A percentile compares a stretch with the other conserved stretches of the same genome.
Evolutionary conservation across 2,113 vertebrate species (phyloP).

Genomic region (Phaethon lepturus): DNA sequence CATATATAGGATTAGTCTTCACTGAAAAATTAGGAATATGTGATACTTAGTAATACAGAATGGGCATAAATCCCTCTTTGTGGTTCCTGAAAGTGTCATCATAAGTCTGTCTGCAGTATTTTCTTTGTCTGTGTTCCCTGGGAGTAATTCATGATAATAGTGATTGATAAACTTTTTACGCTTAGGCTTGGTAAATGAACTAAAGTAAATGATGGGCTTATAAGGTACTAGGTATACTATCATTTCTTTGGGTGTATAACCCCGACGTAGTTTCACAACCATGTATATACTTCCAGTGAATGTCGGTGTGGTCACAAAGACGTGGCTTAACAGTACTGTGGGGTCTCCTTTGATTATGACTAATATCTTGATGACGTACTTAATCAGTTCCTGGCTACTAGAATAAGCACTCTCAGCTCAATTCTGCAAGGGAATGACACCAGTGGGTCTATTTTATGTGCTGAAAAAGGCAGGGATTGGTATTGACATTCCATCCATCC

Average conservation of each 20-base stretch:
- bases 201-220: neutral
- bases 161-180: neutral
- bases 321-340: neutral
- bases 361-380: neutral
- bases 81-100: neutral
- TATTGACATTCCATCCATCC: neutral
- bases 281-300: neutral
- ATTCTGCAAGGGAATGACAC: neutral
- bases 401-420: neutral
- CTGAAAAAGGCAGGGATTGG: neutral
- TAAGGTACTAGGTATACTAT: neutral
- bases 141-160: constrained; percentile 2
- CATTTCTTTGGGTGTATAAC: neutral
- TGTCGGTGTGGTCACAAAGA: neutral
- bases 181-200: neutral
- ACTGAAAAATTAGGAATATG: constrained; percentile 1
- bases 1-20: neutral
- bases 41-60: constrained; percentile 1
- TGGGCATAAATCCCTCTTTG: neutral
- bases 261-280: neutral
- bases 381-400: neutral
- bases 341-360: neutral
- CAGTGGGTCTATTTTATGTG: neutral
- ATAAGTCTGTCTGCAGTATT: constrained; percentile 1
- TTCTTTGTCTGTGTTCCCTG: constrained; percentile 15